Evolutionary conservation across 2,113 vertebrate species (phyloP).

Genomic region (Meriones unguiculatus): DNA sequence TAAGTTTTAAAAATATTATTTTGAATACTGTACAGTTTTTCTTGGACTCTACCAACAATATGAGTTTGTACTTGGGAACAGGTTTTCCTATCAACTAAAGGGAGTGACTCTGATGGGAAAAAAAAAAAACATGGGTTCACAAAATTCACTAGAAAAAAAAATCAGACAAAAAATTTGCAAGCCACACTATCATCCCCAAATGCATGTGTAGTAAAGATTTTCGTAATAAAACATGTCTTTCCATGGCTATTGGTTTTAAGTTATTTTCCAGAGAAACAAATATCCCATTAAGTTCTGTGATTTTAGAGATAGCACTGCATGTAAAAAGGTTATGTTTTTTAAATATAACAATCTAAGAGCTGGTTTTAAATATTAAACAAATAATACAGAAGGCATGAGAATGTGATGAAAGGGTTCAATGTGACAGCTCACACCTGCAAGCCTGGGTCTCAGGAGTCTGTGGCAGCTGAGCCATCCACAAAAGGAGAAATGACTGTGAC

Average conservation of each 20-base stretch:
- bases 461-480: not conserved
- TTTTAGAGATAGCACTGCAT: not conserved
- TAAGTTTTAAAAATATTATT: not conserved
- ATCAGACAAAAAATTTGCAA: not conserved
- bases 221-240: not conserved
- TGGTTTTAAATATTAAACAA: not conserved
- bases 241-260: not conserved
- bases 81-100: not conserved
- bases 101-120: not conserved
- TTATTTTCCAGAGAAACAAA: not conserved
- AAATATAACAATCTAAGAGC: not conserved
- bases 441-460: too few species aligned
- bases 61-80: not conserved
- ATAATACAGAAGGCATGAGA: not conserved
- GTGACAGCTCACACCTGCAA: not conserved
- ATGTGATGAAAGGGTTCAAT: not conserved
- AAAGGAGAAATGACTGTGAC: too few species aligned
- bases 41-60: not conserved
- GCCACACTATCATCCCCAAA: not conserved
- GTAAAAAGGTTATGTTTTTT: not conserved
- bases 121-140: not conserved
- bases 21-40: conserved; percentile 15
- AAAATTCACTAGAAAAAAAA: not conserved
- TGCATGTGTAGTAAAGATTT: not conserved
- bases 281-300: not conserved